Evolutionary conservation across 2,797 vertebrate genomes (phyloP), one percentile per base, ranked within the genome.

Genomic region (Cossypha niveicapilla): DNA sequence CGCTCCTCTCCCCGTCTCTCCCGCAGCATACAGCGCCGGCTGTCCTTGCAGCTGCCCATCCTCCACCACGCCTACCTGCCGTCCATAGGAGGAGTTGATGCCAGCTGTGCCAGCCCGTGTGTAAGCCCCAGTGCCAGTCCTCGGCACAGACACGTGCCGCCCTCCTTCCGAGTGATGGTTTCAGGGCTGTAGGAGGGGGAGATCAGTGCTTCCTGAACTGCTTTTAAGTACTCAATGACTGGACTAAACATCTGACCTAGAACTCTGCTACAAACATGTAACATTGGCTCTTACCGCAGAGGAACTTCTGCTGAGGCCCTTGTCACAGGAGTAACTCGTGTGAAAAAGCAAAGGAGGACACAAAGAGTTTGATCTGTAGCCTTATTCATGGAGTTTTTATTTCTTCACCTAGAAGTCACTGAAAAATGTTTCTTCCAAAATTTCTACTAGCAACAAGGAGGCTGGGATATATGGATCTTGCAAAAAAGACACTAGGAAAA

Each of bases 151-250:
- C 99, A 99, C 47, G 99, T 99, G 98, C 99, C 99, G 4, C 99
- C 99, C 57, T 99, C 99, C 95, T 99, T 99, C 97, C 98, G 99
- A 97, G 99, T 99, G 74, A 99, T 99, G 99, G 99, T 99, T 96
- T 99, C 99, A 30, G 99, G 99, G 98, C 99, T 99, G 99, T 99
- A 98, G 98, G 98, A 95, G 92, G 45, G 93, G 89, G 88, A 96
- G 95, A 97, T 96, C 80, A 50, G 97, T 97, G 97, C 97, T 98
- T 97, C 97, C 97, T 93, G 97, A 96, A 97, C 97, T 97, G 94
- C 89, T 97, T 97, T 96, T 97, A 95, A 94, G 93, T 95, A 97
- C 95, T 97, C 94, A 83, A 63, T 91, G 96, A 97, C 97, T 91
- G 96, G 96, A 98, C 97, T 98, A 81, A 97, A 98, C 97, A 97